A percentile compares a stretch with the other conserved stretches of the same genome.
These are phyloP conservation scores for Stenchaetothrips biformis DNA, from an alignment of 2,888 invertebrate species.

Conservation along the genomic window DNA sequence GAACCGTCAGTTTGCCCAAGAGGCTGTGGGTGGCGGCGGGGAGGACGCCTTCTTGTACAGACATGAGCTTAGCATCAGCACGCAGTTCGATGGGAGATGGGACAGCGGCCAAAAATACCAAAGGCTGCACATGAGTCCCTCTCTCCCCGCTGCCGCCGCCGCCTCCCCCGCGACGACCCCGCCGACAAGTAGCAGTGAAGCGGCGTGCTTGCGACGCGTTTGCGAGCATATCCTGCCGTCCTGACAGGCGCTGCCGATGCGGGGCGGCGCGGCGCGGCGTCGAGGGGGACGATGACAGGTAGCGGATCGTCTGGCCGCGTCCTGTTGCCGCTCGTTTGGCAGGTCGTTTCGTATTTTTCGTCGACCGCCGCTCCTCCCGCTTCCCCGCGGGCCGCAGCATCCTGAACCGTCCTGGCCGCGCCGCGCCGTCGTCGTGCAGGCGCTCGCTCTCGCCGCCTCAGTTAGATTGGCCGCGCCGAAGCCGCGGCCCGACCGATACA, in stretches of 20 bases:
- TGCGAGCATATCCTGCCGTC: background rate
- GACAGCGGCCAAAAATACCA: slow-evolving; percentile 24
- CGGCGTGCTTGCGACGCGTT: background rate
- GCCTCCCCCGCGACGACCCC: background rate
- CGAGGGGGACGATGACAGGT: background rate
- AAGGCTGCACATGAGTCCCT: background rate
- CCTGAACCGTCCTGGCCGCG: background rate
- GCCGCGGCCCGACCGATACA: background rate
- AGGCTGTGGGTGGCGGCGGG: background rate
- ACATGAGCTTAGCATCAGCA: slow-evolving; percentile 23
- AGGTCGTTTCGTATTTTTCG: slow-evolving; percentile 18
- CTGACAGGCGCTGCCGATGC: slow-evolving; percentile 19
- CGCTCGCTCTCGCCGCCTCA: too few species aligned
- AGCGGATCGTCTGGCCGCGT: background rate
- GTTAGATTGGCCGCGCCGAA: too few species aligned
- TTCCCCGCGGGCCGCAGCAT: background rate
- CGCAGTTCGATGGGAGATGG: slow-evolving; percentile 20
- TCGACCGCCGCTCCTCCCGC: background rate
- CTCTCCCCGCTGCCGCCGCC: background rate
- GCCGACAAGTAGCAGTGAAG: background rate
- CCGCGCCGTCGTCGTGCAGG: too few species aligned
- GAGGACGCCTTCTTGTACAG: slow-evolving; percentile 1
- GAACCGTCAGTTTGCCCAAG: background rate
- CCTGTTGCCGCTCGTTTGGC: background rate
- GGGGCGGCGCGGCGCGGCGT: background rate